Conservation (phyloP, 2,888 invertebrate genomes). For the Leptopterna dolabrata region DNA sequence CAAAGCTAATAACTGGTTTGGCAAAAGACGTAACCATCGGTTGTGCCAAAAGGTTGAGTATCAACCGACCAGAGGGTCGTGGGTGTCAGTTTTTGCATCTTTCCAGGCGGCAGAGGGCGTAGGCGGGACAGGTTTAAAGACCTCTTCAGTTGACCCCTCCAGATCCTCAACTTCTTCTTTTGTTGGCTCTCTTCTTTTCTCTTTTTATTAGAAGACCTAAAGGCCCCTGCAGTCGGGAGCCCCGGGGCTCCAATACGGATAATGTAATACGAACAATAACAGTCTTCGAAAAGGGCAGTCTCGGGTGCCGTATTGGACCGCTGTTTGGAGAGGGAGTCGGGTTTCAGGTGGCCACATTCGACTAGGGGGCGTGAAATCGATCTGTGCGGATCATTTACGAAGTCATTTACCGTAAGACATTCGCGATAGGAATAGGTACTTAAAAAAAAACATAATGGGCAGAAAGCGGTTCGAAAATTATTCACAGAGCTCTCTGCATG, state of each 20-base stretch:
- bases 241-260: not conserved
- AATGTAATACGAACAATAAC: constrained; percentile 25
- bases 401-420: no score
- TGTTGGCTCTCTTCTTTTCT: not conserved
- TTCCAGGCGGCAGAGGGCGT: not conserved
- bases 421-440: no score
- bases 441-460: no score
- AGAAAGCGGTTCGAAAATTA: no score
- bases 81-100: constrained; percentile 51
- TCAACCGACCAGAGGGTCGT: not conserved
- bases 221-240: not conserved
- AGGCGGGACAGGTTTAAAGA: constrained; percentile 39
- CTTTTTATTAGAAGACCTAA: not conserved
- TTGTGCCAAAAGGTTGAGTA: not conserved
- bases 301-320: not conserved
- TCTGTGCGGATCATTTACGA: no score
- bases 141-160: constrained; percentile 10
- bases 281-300: not conserved
- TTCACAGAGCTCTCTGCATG: no score
- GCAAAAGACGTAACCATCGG: not conserved
- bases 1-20: not conserved
- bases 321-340: not conserved
- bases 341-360: not conserved
- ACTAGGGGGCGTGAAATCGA: not conserved
- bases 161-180: not conserved